Percentiles rank a stretch among this genome's conserved stretches.
Conservation (phyloP, 2,797 vertebrate species). For the Alectoris magna region DNA sequence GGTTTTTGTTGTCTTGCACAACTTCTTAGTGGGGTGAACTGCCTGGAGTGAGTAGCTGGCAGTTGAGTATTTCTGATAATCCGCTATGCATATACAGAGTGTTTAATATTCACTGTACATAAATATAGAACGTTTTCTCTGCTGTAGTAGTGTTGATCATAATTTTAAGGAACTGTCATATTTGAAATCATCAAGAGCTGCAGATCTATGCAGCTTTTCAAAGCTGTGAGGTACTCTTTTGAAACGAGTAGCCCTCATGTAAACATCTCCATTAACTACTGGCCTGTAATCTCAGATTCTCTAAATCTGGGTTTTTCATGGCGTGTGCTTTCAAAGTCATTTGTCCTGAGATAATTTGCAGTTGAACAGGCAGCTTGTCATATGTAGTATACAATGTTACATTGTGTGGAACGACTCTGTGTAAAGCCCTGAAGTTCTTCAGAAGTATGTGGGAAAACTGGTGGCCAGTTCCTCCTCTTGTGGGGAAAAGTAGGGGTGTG, state of each 20-base stretch:
- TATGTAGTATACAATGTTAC: accelerated
- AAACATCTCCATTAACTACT: neutral
- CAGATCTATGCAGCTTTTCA: neutral
- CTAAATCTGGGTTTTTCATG: neutral
- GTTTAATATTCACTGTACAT: neutral
- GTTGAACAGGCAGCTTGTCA: neutral
- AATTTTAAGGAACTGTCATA: neutral
- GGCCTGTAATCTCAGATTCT: neutral
- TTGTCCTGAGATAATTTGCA: neutral
- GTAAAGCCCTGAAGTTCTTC: neutral
- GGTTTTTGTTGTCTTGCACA: neutral
- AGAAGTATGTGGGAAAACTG: neutral
- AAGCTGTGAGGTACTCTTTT: neutral
- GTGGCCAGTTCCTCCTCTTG: neutral
- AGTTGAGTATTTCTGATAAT: neutral
- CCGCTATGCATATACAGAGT: neutral
- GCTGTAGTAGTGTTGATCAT: neutral
- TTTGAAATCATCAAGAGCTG: neutral
- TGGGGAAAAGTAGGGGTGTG: neutral
- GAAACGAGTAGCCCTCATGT: neutral
- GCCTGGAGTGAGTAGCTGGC: neutral
- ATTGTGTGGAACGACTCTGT: neutral
- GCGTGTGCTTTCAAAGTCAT: neutral
- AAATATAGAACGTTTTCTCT: neutral
- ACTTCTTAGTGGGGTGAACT: neutral